Percentiles rank a stretch among this genome's conserved stretches.
Conservation (phyloP, 2,888 invertebrate species). For the Drosophila differens region DNA sequence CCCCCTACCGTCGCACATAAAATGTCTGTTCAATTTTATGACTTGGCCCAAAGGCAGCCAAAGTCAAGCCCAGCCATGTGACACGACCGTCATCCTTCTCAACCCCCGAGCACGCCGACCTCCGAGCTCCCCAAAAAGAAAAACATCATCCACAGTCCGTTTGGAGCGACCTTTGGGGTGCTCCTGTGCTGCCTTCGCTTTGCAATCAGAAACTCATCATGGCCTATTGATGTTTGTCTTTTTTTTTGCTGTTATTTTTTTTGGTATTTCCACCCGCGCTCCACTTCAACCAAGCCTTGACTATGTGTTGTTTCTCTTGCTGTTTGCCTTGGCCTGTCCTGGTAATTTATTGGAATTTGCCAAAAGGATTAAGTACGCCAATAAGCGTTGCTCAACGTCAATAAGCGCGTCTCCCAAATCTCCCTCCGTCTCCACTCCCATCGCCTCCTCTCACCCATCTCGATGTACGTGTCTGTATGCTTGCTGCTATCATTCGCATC, state of each 20-base stretch:
- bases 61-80: slow-evolving; percentile 47
- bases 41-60: slow-evolving; percentile 66
- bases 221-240: slow-evolving; percentile 78
- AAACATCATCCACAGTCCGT: slow-evolving; percentile 23
- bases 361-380: slow-evolving; percentile 82
- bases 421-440: neutral
- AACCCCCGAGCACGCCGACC: slow-evolving; percentile 3
- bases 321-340: slow-evolving; percentile 43
- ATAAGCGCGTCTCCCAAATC: slow-evolving; percentile 55
- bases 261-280: neutral
- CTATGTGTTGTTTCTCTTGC: slow-evolving; percentile 26
- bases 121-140: neutral
- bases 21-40: slow-evolving; percentile 80
- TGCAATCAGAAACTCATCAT: slow-evolving; percentile 81
- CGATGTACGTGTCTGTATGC: slow-evolving; percentile 24
- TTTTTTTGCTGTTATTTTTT: slow-evolving; percentile 8
- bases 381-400: slow-evolving; percentile 80
- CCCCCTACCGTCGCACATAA: slow-evolving; percentile 32
- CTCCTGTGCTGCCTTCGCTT: slow-evolving; percentile 59
- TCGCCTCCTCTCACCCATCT: neutral
- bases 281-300: slow-evolving; percentile 3
- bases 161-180: slow-evolving; percentile 39
- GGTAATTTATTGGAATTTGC: slow-evolving; percentile 81
- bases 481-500: slow-evolving; percentile 28
- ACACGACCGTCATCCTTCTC: slow-evolving; percentile 67